Base-by-base conservation (phyloP, 2,797 vertebrate genomes). In the Poecilia picta region DNA sequence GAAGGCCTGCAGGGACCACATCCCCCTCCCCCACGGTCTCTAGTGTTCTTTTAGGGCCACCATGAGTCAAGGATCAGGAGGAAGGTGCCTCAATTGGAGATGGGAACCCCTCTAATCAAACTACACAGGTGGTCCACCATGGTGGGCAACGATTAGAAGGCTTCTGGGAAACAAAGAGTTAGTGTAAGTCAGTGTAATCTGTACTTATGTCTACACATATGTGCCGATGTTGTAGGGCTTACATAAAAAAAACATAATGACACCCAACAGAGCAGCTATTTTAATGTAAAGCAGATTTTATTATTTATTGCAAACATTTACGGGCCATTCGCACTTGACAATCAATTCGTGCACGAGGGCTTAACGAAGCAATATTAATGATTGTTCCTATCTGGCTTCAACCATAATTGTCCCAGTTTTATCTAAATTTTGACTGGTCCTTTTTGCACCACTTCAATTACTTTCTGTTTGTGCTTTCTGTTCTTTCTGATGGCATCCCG, bases 121-220 rank as follows among this genome's bases (percentile, higher is more conserved):
- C 92, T 78, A 89, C 93, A 94, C 92, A 95, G 95, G 96, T 96
- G 95, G 96, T 96, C 95, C 89, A 92, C 94, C 66, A 86, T 77
- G 95, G 96, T 96, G 96, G 95, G 90, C 95, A 71, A 76, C 83
- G 76, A 70, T 77, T 82, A 77, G 66, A 85, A 49, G 75, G 51
- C 55, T 80, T 81, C 71, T 75, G 75, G 85, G 81, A 85, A 82
- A 83, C 78, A 78, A 31, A 66, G 10, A 4, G 51, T 39, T 57
- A 57, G 55, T 47, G 41, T 70, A 45, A 70, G 39, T 43, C 39
- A n/a, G 23, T 75, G 66, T 49, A 68, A 70, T 51, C 51, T 16
- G 0, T 10, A 66, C 36, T 16, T 62, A 62, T 55, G 57, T 72
- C 66, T 70, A 73, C 72, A 53, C 13, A 6, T 39, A 49, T 11